Conservation (phyloP, 2,113 vertebrate genomes). For the Salvator merianae region DNA sequence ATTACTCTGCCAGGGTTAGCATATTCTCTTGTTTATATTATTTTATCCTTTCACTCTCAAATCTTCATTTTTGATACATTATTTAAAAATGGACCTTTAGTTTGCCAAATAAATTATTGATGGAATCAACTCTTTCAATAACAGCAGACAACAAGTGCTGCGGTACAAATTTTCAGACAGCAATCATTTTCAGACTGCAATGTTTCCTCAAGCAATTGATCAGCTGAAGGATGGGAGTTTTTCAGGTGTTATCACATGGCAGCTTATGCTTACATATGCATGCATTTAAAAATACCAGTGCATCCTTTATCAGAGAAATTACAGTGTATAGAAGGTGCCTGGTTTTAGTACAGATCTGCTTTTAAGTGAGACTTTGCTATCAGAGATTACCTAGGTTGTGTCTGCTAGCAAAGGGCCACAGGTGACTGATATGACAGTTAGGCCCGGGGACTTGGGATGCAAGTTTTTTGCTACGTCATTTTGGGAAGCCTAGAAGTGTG, state of each 20-base stretch:
- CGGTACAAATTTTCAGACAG: slow-evolving; percentile 38
- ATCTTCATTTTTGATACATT: neutral
- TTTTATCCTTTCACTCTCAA: slow-evolving; percentile 2
- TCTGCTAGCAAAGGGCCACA: no score
- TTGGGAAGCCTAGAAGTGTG: no score
- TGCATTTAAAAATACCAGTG: neutral
- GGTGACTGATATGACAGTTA: no score
- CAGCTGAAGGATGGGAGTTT: slow-evolving; percentile 33
- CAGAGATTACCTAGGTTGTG: no score
- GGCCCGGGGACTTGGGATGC: no score
- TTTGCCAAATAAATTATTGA: slow-evolving; percentile 17
- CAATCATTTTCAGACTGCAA: no score
- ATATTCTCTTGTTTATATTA: slow-evolving; percentile 2
- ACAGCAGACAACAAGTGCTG: neutral
- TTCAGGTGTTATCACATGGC: neutral
- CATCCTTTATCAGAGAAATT: neutral
- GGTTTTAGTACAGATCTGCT: no score
- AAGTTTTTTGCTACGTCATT: no score
- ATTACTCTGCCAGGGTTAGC: neutral
- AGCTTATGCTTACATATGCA: neutral
- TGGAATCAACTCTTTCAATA: slow-evolving; percentile 13
- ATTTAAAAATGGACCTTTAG: neutral
- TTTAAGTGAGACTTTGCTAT: no score
- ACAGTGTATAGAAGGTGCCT: neutral
- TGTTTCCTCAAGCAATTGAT: slow-evolving; percentile 37